Evolutionary conservation across 2,888 invertebrate species (phyloP).

Genomic region (Melipona beecheii): DNA sequence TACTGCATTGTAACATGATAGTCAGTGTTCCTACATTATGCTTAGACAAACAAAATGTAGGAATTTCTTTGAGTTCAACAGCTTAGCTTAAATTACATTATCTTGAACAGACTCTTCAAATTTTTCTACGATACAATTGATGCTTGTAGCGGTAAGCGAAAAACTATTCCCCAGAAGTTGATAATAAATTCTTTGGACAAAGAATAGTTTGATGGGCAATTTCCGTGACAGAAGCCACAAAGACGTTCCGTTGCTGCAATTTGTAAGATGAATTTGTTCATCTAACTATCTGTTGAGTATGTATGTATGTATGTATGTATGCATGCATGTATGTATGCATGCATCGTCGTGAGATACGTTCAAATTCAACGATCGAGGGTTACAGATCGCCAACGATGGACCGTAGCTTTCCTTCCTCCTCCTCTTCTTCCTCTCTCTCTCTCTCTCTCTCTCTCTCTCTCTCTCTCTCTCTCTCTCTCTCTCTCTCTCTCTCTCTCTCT

Average conservation of each 20-base stretch:
- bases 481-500: conserved; percentile 23
- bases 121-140: background rate
- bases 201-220: conserved; percentile 2
- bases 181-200: conserved; percentile 21
- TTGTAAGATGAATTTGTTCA: conserved; percentile 59
- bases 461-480: conserved; percentile 18
- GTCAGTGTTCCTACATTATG: no score
- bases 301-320: background rate
- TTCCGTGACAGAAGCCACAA: conserved; percentile 28
- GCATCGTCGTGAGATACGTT: conserved; percentile 60
- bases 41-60: background rate
- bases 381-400: conserved; percentile 63
- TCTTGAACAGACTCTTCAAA: no score
- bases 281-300: conserved; percentile 65
- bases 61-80: background rate
- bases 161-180: background rate
- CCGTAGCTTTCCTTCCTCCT: conserved; percentile 11
- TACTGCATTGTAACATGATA: no score
- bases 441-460: conserved; percentile 27
- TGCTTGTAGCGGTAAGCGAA: background rate
- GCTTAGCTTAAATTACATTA: background rate
- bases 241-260: conserved; percentile 26
- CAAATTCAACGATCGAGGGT: conserved; percentile 61
- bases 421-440: conserved; percentile 10
- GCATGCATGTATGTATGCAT: background rate